Evolutionary conservation across 2,113 vertebrate genomes (phyloP).

Genomic region (Carettochelys insculpta): DNA sequence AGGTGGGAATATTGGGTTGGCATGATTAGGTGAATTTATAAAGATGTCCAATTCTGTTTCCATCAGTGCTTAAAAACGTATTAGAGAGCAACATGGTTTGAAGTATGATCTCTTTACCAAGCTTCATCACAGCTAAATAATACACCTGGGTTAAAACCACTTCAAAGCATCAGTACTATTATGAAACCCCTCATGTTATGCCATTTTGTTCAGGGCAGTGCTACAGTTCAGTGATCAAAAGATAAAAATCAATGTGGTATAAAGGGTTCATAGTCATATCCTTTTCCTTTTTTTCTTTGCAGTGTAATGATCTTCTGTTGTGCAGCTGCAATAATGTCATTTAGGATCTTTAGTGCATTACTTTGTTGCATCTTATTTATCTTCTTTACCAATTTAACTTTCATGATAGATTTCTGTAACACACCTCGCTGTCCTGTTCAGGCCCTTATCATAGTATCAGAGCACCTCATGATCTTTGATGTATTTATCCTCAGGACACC

Average conservation of each 20-base stretch:
- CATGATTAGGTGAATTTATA: not conserved
- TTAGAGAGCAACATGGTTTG: not conserved
- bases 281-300: not conserved
- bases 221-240: not conserved
- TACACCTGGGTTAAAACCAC: not conserved
- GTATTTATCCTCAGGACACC: not conserved
- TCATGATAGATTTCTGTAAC: not conserved
- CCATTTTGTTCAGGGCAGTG: not conserved
- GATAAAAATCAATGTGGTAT: not conserved
- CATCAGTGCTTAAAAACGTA: not conserved
- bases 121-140: not conserved
- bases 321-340: not conserved
- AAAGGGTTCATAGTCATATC: not conserved
- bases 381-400: not conserved
- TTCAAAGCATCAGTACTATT: not conserved
- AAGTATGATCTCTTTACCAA: not conserved
- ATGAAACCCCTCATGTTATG: not conserved
- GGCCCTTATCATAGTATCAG: not conserved
- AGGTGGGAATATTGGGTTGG: not conserved
- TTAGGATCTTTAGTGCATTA: not conserved
- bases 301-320: not conserved
- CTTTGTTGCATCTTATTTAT: not conserved
- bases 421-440: not conserved
- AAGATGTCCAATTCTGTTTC: not conserved
- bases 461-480: not conserved